Evolutionary conservation across 2,797 vertebrate genomes (phyloP).

Genomic region (Mormyrus hasselquistii): DNA sequence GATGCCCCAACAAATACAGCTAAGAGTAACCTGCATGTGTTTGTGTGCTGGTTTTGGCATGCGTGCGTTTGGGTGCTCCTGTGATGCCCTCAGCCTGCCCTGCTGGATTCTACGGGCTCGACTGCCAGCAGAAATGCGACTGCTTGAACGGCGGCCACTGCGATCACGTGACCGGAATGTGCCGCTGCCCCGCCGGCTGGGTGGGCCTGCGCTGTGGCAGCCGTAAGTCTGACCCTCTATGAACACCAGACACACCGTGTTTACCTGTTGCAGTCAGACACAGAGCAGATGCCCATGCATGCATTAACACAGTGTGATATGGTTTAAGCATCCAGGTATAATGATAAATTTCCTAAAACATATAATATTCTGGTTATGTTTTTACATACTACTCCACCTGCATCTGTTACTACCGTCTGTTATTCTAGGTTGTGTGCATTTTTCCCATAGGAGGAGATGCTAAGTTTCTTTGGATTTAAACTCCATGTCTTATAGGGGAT

Average conservation of each 20-base stretch:
- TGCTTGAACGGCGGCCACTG: constrained; percentile 62
- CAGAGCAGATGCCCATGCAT: not conserved
- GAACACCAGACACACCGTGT: not conserved
- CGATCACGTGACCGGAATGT: constrained; percentile 50
- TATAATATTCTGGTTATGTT: not conserved
- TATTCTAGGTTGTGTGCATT: not conserved
- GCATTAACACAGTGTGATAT: not conserved
- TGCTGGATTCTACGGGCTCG: constrained; percentile 66
- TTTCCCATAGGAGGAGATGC: not conserved
- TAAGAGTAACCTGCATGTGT: not conserved
- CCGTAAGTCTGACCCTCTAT: constrained; percentile 44
- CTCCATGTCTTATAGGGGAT: not conserved
- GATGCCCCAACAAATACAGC: not conserved
- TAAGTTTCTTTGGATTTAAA: not conserved
- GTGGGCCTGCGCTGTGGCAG: constrained; percentile 53
- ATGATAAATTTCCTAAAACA: not conserved
- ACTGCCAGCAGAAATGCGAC: constrained; percentile 58
- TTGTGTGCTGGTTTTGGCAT: not conserved
- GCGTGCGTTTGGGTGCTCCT: not conserved
- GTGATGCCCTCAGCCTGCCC: constrained; percentile 62
- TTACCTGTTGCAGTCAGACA: not conserved
- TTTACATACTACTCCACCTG: not conserved
- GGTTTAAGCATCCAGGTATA: not conserved
- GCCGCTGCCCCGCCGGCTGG: constrained; percentile 63
- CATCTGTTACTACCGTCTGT: not conserved